Percentiles rank a stretch among this genome's conserved stretches.
These are phyloP conservation scores for Drosophila bocki DNA, from an alignment of 1,140 invertebrate genomes.

Conservation along the genomic window DNA sequence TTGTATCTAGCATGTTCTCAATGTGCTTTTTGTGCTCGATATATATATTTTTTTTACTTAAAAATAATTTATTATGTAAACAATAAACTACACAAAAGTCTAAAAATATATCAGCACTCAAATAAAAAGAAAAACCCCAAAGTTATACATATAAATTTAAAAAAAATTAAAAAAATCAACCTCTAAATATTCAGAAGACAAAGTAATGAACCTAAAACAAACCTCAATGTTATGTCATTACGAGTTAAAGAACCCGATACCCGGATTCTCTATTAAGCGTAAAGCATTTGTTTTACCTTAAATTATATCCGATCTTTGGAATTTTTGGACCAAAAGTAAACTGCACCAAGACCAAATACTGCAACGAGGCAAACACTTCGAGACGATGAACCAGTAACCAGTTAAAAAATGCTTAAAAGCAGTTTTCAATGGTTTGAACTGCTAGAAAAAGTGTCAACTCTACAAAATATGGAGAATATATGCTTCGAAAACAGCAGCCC, in stretches of 20 bases:
- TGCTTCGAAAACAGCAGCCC: neutral
- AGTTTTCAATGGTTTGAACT: too few relatives aligned
- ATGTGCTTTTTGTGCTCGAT: neutral
- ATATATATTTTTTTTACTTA: neutral
- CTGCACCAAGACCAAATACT: neutral
- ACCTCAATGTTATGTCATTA: neutral
- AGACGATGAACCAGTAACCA: neutral
- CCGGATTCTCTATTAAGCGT: neutral
- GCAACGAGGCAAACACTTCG: neutral
- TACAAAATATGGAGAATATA: neutral
- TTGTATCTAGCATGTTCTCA: slow-evolving; percentile 5
- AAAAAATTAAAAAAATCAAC: neutral
- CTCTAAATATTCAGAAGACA: neutral
- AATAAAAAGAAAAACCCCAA: neutral
- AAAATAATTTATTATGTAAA: neutral
- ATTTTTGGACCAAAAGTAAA: neutral
- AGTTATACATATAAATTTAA: neutral
- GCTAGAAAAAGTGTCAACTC: neutral
- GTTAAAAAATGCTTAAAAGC: neutral
- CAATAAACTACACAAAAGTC: neutral
- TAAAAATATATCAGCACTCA: neutral
- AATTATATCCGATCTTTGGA: neutral
- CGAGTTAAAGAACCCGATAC: neutral
- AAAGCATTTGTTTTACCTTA: neutral
- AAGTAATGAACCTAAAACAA: neutral